Conservation (phyloP, 2,888 invertebrate genomes). For the Drosophila neonasuta region DNA sequence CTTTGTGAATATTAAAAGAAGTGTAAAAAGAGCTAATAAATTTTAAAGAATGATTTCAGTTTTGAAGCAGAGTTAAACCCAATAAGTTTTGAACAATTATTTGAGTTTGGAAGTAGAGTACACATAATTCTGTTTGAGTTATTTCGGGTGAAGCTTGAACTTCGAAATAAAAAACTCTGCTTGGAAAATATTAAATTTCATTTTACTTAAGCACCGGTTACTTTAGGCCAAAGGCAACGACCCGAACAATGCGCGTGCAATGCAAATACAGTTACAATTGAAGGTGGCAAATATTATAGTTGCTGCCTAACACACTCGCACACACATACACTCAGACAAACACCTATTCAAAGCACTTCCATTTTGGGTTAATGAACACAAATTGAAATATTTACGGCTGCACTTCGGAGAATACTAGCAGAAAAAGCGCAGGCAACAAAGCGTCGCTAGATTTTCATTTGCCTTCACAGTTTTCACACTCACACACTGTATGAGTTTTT, state of each 20-base stretch:
- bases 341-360: neutral
- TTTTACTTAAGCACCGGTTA: neutral
- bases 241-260: neutral
- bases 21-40: neutral
- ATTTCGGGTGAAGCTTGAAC: neutral
- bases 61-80: neutral
- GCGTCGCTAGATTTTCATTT: conserved; percentile 66
- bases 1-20: neutral
- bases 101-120: neutral
- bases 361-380: conserved; percentile 60
- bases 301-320: conserved; percentile 13
- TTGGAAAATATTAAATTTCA: conserved; percentile 29
- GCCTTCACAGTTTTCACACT: neutral
- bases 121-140: neutral
- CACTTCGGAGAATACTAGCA: conserved; percentile 59
- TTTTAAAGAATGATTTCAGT: neutral
- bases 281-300: conserved; percentile 24
- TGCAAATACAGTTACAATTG: conserved; percentile 6
- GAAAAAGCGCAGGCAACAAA: conserved; percentile 28
- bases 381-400: conserved; percentile 72
- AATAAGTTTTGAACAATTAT: too few species aligned
- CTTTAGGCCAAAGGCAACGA: conserved; percentile 5
- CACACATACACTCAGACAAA: conserved; percentile 9
- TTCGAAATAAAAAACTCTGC: neutral
- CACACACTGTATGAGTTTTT: neutral